Base-by-base conservation (phyloP, 2,113 vertebrate genomes). In the Phylloscopus trochiloides region DNA sequence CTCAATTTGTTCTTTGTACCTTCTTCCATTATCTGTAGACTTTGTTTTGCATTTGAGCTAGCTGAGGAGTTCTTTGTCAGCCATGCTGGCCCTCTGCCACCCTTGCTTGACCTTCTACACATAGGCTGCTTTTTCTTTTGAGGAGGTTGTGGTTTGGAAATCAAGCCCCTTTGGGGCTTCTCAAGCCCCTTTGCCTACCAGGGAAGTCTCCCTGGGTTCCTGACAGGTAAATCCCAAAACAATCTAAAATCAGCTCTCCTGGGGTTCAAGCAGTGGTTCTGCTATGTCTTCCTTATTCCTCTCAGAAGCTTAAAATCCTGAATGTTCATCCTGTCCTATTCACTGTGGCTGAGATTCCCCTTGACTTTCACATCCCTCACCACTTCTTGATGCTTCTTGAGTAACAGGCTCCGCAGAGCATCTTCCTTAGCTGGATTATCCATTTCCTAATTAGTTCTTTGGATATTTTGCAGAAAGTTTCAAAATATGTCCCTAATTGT, bases 401-500 rank as follows among this genome's bases (percentile, higher is more conserved):
- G 6, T 34, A 38, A 32, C 7, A 71, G 38, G 17, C 43, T 50
- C 28, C 61, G 62, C 45, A 82, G 24, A 72, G 7, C 61, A n/a
- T 43, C 55, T 38, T 89, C 34, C 28, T 47, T 67, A 28, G 28
- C 2, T 90, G 40, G 13, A 52, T 72, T 81, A 19, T 63, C 67
- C 21, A 10, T 48, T 88, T 63, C 54, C 74, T 86, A 77, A 50
- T 36, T 38, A 54, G 24, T 28, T 78, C 32, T 67, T 89, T 32
- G 17, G 17, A 54, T 58, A 42, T 74, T 92, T 88, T 70, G 59
- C 42, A 91, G 55, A 91, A 93, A 68, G 90, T 96, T 96, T 65
- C 20, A 55, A 72, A 90, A 63, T 38, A 25, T 19, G 10, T 26
- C 36, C 17, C n/a, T 95, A 83, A 85, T 81, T 25, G 6, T 80